These are phyloP conservation scores for Marisa cornuarietis DNA, from an alignment of 1,140 invertebrate genomes.

Conservation along the genomic window DNA sequence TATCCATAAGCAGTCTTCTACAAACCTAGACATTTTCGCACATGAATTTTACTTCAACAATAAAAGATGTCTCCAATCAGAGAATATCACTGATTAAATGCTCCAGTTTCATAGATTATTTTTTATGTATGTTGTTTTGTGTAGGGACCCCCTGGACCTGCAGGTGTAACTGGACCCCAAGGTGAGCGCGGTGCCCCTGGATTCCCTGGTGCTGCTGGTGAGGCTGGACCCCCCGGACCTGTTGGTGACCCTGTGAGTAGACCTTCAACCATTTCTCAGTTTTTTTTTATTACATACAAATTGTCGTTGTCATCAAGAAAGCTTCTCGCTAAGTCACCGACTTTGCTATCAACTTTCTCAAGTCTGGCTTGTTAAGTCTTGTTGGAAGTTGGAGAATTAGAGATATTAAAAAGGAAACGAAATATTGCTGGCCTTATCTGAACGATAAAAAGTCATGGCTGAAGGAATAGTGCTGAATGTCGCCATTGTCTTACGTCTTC, in stretches of 20 bases:
- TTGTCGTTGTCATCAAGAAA: neutral
- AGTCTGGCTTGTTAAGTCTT: neutral
- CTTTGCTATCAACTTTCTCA: neutral
- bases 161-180: slow-evolving; percentile 48
- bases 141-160: slow-evolving; percentile 45
- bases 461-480: neutral
- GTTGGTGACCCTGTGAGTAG: slow-evolving; percentile 46
- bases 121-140: neutral
- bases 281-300: neutral
- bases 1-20: too few relatives aligned
- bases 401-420: neutral
- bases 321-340: neutral
- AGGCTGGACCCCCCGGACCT: slow-evolving; percentile 48
- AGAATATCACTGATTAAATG: too few relatives aligned
- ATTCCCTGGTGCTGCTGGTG: slow-evolving; percentile 48
- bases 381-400: neutral
- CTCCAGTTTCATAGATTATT: neutral
- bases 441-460: neutral
- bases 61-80: neutral
- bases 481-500: neutral
- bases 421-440: neutral
- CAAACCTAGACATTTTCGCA: too few relatives aligned
- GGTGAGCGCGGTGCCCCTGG: slow-evolving; percentile 51
- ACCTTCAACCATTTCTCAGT: neutral
- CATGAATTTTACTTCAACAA: neutral